Percentiles rank a stretch among this genome's conserved stretches.
phyloP scores from a whole-genome alignment of 2,888 invertebrate species.

The Rambutsinella grinnellia region DNA sequence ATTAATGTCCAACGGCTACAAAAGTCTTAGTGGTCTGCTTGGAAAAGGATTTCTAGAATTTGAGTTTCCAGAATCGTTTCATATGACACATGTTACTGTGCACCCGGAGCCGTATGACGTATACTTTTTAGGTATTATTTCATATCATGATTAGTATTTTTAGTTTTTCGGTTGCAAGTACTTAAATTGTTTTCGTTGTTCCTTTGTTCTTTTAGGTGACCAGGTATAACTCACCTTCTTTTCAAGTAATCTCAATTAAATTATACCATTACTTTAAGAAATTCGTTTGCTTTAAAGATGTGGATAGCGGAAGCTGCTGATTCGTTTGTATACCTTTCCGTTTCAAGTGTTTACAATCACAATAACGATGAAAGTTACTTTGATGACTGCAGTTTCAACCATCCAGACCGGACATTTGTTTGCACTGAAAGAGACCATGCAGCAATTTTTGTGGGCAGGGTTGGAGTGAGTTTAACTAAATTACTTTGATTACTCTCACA shows the following conservation, averaged over 20 bases:
- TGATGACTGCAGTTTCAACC: conserved; percentile 57
- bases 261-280: too few species aligned
- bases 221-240: too few species aligned
- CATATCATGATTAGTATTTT: not conserved
- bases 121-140: conserved; percentile 41
- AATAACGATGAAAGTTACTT: not conserved
- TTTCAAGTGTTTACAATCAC: not conserved
- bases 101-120: conserved; percentile 53
- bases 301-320: conserved; percentile 57
- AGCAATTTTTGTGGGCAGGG: conserved; percentile 44
- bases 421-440: conserved; percentile 34
- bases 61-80: conserved; percentile 41
- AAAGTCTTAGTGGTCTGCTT: conserved; percentile 15
- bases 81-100: conserved; percentile 42
- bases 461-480: conserved; percentile 50
- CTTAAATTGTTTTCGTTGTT: too few species aligned
- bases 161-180: too few species aligned
- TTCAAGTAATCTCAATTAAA: too few species aligned
- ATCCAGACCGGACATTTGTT: conserved; percentile 57
- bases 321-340: conserved; percentile 40
- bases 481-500: not conserved
- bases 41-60: conserved; percentile 49
- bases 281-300: too few species aligned
- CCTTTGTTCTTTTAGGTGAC: too few species aligned
- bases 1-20: conserved; percentile 5